Evolutionary conservation across 2,113 vertebrate species (phyloP).

Genomic region (Alectura lathami): DNA sequence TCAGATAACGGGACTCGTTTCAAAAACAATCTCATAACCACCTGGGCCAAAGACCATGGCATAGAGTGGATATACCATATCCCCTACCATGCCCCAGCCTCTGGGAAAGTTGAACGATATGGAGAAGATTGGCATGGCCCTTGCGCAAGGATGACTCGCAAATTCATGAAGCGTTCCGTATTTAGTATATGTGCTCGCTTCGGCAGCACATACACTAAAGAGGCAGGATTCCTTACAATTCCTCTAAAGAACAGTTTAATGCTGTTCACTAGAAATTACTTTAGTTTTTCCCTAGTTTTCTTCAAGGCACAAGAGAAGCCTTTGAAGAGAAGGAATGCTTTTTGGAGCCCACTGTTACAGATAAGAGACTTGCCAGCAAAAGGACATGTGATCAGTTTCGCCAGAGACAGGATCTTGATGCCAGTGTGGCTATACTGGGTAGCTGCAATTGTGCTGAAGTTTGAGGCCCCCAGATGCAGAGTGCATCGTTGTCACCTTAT

Average conservation of each 20-base stretch:
- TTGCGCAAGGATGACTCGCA: no score
- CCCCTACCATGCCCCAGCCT: no score
- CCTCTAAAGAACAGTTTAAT: background rate
- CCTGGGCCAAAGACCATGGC: no score
- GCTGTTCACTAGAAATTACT: background rate
- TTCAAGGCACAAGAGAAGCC: background rate
- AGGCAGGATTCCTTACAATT: background rate
- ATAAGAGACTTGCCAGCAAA: background rate
- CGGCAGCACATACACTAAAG: no score
- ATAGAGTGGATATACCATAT: no score
- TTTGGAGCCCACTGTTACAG: background rate
- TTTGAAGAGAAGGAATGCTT: background rate
- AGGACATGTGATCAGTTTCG: background rate
- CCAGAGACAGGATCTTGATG: background rate
- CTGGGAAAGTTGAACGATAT: no score
- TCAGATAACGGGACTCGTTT: no score
- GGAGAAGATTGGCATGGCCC: no score
- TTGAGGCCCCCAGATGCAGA: rapidly evolving
- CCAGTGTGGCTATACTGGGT: background rate
- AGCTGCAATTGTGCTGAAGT: background rate
- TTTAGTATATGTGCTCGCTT: no score
- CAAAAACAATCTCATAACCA: no score
- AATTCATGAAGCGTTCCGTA: no score
- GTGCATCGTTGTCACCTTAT: background rate
- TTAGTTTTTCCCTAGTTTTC: background rate